Base-by-base conservation (phyloP, 1,140 invertebrate species). In the Callitettix versicolor region DNA sequence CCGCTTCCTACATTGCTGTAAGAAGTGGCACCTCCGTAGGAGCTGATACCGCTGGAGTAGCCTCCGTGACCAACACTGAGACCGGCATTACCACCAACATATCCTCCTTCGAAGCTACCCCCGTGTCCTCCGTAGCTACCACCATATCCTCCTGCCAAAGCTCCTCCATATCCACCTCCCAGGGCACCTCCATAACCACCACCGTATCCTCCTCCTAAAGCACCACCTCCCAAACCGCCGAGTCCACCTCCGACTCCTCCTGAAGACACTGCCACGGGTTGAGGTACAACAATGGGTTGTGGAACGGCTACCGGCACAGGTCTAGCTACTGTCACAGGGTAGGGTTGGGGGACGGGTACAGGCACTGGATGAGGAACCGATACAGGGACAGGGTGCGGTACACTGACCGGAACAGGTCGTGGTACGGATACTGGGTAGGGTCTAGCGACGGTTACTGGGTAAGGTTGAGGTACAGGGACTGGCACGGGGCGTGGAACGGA, bases 251-350 rank as follows among this genome's bases (percentile, higher is more conserved):
- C 34, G 5, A 24, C 20, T 3, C 24, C 24, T n/a, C 51, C 51
- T 24, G 44, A 18, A 40, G 54, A 55, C 7, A 55, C 54, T 14
- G 46, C 44, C 65, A 87, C 86, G 14, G 84, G 85, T 15, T 87
- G 81, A 52, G 82, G 79, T 11, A 87, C 84, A 0, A 57, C 46
- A 33, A 59, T 49, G 0, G 62, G 60, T 48, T 57, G 55, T 22
- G 49, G 40, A 14, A 57, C 49, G 1, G 56, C 42, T 15, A 53
- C 43, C 2, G 49, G 42, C 21, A 55, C 54, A 1, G 54, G 54
- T 26, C 54, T 36, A 26, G 57, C 54, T 14, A 63, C 59, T 12
- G 58, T 56, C 1, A 63, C 62, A 26, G 57, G 33, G 24, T 61
- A 60, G 33, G 61, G 61, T 43, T 63, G 59, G 3, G 54, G 54